phyloP scores from a whole-genome alignment of 2,888 invertebrate genomes.

The Dendrolimus pini region DNA sequence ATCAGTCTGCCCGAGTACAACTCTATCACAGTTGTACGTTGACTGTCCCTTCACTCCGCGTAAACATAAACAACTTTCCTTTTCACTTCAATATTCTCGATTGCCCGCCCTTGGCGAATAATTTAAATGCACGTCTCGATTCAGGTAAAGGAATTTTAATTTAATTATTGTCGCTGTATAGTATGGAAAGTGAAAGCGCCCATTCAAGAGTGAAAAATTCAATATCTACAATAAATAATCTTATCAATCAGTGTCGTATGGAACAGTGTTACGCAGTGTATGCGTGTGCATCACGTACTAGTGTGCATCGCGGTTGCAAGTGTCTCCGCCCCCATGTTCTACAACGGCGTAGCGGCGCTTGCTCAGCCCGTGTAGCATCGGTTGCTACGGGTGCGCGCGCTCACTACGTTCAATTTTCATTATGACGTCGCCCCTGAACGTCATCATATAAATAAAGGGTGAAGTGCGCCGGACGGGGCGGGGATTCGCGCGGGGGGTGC shows the following conservation, averaged over 20 bases:
- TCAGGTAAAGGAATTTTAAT: background rate
- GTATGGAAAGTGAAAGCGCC: background rate
- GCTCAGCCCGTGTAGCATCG: slow-evolving; percentile 6
- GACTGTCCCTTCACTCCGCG: background rate
- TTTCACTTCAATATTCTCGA: background rate
- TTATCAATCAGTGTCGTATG: background rate
- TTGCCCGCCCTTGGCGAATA: background rate
- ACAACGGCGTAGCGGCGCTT: slow-evolving; percentile 1
- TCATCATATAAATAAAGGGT: slow-evolving; percentile 52
- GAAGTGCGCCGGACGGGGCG: slow-evolving; percentile 31
- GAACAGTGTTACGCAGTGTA: background rate
- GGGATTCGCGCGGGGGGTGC: slow-evolving; percentile 33
- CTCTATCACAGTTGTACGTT: background rate
- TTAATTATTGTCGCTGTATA: background rate
- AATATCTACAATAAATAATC: background rate
- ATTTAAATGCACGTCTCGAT: background rate
- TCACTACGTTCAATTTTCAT: slow-evolving; percentile 18
- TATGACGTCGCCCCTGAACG: slow-evolving; percentile 50
- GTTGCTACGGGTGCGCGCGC: slow-evolving; percentile 15
- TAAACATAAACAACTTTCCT: background rate
- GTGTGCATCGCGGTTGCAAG: background rate
- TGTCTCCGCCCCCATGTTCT: background rate
- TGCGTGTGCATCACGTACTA: background rate
- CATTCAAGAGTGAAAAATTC: background rate
- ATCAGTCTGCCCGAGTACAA: background rate